Conservation (phyloP, 2,888 invertebrate species). For the Platypus cylindrus region DNA sequence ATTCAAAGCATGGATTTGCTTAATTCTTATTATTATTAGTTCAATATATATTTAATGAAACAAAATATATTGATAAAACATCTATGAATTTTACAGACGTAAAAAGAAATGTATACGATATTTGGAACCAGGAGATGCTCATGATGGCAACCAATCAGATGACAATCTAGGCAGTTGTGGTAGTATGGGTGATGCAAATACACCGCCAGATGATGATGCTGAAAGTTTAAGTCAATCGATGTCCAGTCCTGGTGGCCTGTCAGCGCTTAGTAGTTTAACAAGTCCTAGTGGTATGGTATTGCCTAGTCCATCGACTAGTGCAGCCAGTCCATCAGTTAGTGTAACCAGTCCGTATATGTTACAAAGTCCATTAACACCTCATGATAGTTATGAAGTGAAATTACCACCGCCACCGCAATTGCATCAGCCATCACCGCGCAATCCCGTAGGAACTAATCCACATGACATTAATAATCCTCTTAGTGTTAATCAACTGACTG, state of each 20-base stretch:
- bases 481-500: slow-evolving; percentile 80
- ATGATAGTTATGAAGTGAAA: slow-evolving; percentile 27
- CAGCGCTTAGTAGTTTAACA: slow-evolving; percentile 55
- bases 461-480: slow-evolving; percentile 86
- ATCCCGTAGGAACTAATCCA: slow-evolving; percentile 84
- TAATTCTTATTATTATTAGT: not conserved
- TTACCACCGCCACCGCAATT: slow-evolving; percentile 35
- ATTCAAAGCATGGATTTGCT: too few relatives aligned
- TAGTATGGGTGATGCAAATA: slow-evolving; percentile 62
- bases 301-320: slow-evolving; percentile 65
- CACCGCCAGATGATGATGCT: slow-evolving; percentile 49
- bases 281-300: slow-evolving; percentile 56
- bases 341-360: slow-evolving; percentile 47
- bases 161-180: slow-evolving; percentile 69
- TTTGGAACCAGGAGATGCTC: slow-evolving; percentile 68
- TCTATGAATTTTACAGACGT: slow-evolving; percentile 54
- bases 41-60: not conserved
- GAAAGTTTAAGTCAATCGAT: slow-evolving; percentile 49
- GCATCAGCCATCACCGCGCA: slow-evolving; percentile 42
- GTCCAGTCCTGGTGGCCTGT: slow-evolving; percentile 50
- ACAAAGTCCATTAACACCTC: slow-evolving; percentile 35
- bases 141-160: slow-evolving; percentile 51
- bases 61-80: too few relatives aligned
- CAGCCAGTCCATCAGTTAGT: slow-evolving; percentile 50
- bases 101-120: slow-evolving; percentile 96